Conservation (phyloP, 1,140 invertebrate genomes). For the Leptopilina boulardi region DNA sequence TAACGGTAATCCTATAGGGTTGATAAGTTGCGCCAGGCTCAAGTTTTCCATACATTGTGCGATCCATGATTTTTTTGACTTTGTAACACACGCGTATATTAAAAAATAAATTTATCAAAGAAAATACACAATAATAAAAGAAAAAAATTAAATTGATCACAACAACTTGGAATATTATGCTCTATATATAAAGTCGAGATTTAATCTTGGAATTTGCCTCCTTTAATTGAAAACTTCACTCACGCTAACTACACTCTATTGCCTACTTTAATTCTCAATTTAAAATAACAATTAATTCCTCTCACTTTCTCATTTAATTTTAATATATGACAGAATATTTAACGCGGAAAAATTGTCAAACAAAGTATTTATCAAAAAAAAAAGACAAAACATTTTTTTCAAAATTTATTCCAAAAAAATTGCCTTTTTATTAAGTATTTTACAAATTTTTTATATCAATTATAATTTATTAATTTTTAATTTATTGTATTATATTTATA, state of each 20-base stretch:
- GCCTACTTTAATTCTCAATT: not conserved
- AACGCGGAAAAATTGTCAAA: too few relatives aligned
- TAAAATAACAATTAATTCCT: not conserved
- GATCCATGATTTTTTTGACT: conserved; percentile 80
- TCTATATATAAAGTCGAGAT: not conserved
- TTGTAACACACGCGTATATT: not conserved
- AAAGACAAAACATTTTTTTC: too few relatives aligned
- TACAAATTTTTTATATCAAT: too few relatives aligned
- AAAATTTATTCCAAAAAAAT: too few relatives aligned
- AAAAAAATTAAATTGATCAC: too few relatives aligned
- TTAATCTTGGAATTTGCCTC: not conserved
- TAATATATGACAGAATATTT: too few relatives aligned
- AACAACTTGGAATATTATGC: not conserved
- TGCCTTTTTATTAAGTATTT: too few relatives aligned
- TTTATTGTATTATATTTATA: too few relatives aligned
- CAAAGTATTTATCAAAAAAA: too few relatives aligned
- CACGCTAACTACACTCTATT: not conserved
- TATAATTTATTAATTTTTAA: too few relatives aligned
- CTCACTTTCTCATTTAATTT: too few relatives aligned
- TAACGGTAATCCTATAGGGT: conserved; percentile 87
- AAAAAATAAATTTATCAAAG: not conserved
- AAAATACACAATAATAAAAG: conserved; percentile 2
- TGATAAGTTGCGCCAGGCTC: conserved; percentile 84
- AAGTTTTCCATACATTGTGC: conserved; percentile 90
- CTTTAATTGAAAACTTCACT: not conserved